A percentile compares a stretch with the other conserved stretches of the same genome.
Conservation (phyloP, 1,140 invertebrate species). For the Papilio polyxenes region DNA sequence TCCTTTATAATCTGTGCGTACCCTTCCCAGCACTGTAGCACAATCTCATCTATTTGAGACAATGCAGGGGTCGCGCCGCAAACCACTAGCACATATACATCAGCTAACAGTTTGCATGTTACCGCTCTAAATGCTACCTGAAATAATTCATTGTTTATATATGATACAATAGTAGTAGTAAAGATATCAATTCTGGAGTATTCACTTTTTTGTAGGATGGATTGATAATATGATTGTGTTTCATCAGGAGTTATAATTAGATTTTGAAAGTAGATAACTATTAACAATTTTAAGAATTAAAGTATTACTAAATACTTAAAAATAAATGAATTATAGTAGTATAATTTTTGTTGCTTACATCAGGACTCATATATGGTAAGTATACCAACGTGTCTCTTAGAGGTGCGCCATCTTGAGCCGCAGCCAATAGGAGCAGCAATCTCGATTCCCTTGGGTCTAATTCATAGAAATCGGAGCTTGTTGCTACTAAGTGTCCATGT, state of each 20-base stretch:
- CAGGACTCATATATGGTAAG: constrained; percentile 90
- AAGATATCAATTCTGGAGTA: no score
- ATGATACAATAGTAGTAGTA: no score
- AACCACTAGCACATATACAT: constrained; percentile 88
- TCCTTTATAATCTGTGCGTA: constrained; percentile 84
- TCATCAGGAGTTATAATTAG: no score
- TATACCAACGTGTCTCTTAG: constrained; percentile 90
- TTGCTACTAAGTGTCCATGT: constrained; percentile 87
- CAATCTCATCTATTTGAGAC: constrained; percentile 86
- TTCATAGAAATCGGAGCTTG: constrained; percentile 90
- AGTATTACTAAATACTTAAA: no score
- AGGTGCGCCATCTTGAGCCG: constrained; percentile 83
- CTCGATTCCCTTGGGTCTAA: constrained; percentile 87
- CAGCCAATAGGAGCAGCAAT: constrained; percentile 85
- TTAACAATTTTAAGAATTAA: no score
- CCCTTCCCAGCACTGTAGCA: constrained; percentile 87
- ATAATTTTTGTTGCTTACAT: constrained; percentile 80
- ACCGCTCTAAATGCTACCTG: constrained; percentile 91
- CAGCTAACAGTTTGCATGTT: constrained; percentile 86
- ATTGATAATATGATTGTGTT: no score
- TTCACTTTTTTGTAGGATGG: no score
- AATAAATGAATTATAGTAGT: background rate
- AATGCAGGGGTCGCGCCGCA: constrained; percentile 89
- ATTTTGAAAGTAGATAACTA: no score
- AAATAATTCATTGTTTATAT: constrained; percentile 44